Base-by-base conservation (phyloP, 35 echinoderm and acorn worm species). In the Lytechinus pictus region DNA sequence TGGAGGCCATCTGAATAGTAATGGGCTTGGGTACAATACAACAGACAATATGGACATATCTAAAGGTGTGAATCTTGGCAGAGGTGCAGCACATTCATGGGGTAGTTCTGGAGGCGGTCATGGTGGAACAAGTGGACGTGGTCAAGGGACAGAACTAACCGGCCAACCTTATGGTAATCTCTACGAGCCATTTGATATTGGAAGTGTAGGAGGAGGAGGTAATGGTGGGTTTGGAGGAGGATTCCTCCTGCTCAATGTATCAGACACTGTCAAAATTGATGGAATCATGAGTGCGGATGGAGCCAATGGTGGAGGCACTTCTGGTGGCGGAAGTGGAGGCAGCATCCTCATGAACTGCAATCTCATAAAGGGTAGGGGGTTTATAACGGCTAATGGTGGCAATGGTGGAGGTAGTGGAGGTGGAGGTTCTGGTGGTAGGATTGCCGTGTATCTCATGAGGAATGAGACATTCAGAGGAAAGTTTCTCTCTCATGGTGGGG, bases 131-230 rank as follows among this genome's bases (percentile, higher is more conserved):
- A 95, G 94, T 95, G 98, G 98, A 51, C 94, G 91, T 13, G 98
- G 98, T 24, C 60, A 14, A 24, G 96, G 94, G 16, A 94, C 95
- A 27, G 12, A 55, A 16, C 61, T 94, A 16, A 99, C 98, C 54
- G 98, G 98, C 16, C 98, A 99, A 96, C 96, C 98, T 52, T 97
- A 99, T 95, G 98, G 98, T 54, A 99, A 97, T 61, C n/a, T 99
- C 24, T 99, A 99, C 89, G 98, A 99, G 86, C 98, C 98, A 52
- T 97, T 94, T 96, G 98, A 97, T 52, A 95, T 95, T 95, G 98
- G 98, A 33, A 99, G 98, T 52, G 54, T 96, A 54, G 98, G 98
- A 14, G 98, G 98, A 89, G 98, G 98, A 61, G 21, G 86, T 54
- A 9, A 44, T 10, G 98, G 96, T 79, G 98, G 98, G 52, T 33